Evolutionary conservation across 2,113 vertebrate species (phyloP).

Genomic region (Penelope pileata): DNA sequence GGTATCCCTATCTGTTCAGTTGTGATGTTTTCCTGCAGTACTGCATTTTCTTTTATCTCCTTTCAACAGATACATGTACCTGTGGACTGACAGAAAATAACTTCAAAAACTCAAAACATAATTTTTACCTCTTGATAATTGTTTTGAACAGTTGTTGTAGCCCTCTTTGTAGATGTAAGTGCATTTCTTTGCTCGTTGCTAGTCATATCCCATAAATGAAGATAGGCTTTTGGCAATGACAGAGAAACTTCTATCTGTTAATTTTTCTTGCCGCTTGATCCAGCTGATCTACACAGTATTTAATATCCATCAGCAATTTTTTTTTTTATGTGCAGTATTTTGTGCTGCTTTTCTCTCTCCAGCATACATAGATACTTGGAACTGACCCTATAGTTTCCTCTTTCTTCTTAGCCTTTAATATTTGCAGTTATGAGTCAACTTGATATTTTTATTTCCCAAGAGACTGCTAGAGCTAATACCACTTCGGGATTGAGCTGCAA

Average conservation of each 20-base stretch:
- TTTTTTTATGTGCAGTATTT: not conserved
- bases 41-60: not conserved
- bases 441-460: constrained; percentile 17
- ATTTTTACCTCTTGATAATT: not conserved
- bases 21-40: not conserved
- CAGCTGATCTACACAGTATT: not conserved
- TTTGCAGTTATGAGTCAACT: not conserved
- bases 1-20: not conserved
- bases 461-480: not conserved
- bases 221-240: not conserved
- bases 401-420: constrained; percentile 4
- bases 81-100: not conserved
- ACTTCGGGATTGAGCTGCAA: constrained; percentile 1
- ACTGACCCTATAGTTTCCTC: not conserved
- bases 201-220: not conserved
- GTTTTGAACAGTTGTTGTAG: not conserved
- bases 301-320: not conserved
- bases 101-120: not conserved
- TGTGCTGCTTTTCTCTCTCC: not conserved
- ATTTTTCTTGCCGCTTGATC: not conserved
- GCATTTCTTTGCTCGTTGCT: not conserved
- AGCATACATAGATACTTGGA: not conserved
- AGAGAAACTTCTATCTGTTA: not conserved
- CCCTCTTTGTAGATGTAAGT: not conserved
- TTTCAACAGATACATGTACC: not conserved